Base-by-base conservation (phyloP, 2,888 invertebrate genomes). In the Eristalinus aeneus region DNA sequence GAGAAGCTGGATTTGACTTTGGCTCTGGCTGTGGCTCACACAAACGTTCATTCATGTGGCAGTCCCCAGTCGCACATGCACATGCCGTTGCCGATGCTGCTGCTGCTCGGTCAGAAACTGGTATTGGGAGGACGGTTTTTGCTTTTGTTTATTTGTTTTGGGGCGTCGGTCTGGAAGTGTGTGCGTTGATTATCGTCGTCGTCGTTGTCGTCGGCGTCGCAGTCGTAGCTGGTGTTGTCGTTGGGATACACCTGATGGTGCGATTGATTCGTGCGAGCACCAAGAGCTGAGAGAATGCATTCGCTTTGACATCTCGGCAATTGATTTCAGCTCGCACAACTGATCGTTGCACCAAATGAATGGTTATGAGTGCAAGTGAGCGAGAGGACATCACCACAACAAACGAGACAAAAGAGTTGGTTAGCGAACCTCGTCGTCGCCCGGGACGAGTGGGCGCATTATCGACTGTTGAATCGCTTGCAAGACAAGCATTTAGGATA, bases 401-500 rank as follows among this genome's bases (percentile, higher is more conserved):
- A 60, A 32, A 27, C 36, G 12, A 74, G 61, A 78, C 64, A 65
- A 78, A 64, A 64, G 71, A 71, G 78, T 72, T 78, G 71, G 46
- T 22, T 23, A 23, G 32, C 73, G 61, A 86, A 86, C 82, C 73
- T 56, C 39, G 60, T 76, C 34, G 46, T 72, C 72, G 27, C 2
- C 8, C 16, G 0, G 4, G 16, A 6, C 53, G 74, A 78, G 82
- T 86, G 73, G 82, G 82, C 77, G 82, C 86, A 67, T 56, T 82
- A 86, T 86, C 86, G 64, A 54, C 67, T 78, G 73, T 74, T 36
- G 67, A 82, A 82, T 78, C 82, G 53, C 60, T 65, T 86, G 86
- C 82, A 36, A 82, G 82, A 82, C 82, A 82, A 71, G 77, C 82
- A 78, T 86, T 86, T 86, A 86, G 82, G 77, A 82, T 78, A 78